Conservation (phyloP, 2,797 vertebrate genomes). For the Notolabrus celidotus region DNA sequence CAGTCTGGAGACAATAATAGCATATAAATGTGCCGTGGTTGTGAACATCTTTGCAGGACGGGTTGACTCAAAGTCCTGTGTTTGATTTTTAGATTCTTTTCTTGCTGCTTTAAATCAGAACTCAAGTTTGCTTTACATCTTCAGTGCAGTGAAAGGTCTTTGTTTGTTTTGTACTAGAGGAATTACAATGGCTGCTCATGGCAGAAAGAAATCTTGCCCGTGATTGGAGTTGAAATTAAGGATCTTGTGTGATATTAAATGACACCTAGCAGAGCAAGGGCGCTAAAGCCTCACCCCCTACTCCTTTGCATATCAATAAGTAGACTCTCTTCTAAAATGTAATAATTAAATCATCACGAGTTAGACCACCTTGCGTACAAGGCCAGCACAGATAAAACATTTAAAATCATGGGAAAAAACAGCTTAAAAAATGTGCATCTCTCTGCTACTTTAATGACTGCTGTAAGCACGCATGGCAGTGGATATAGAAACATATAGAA, state of each 20-base stretch:
- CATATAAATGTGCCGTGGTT: conserved; percentile 60
- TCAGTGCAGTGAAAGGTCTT: conserved; percentile 1
- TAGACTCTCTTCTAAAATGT: conserved; percentile 52
- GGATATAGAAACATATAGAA: neutral
- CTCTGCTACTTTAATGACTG: conserved; percentile 8
- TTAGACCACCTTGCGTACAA: conserved; percentile 25
- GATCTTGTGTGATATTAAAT: conserved; percentile 75
- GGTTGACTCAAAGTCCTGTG: conserved; percentile 36
- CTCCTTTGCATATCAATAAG: conserved; percentile 76
- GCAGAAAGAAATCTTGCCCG: conserved; percentile 52
- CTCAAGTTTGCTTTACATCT: conserved; percentile 44
- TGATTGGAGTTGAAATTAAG: conserved; percentile 76
- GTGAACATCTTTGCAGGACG: conserved; percentile 41
- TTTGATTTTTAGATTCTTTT: conserved; percentile 56
- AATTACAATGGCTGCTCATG: conserved; percentile 58
- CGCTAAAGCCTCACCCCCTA: conserved; percentile 43
- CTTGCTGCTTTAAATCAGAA: conserved; percentile 32
- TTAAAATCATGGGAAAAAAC: conserved; percentile 7
- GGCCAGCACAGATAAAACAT: neutral
- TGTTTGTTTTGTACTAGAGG: conserved; percentile 44
- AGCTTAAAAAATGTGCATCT: neutral
- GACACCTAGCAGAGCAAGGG: conserved; percentile 63
- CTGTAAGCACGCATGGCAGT: neutral
- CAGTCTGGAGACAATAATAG: conserved; percentile 47
- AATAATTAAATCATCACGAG: conserved; percentile 63